Evolutionary conservation across 1,140 invertebrate genomes (phyloP).

Genomic region (Ceratina japonica): DNA sequence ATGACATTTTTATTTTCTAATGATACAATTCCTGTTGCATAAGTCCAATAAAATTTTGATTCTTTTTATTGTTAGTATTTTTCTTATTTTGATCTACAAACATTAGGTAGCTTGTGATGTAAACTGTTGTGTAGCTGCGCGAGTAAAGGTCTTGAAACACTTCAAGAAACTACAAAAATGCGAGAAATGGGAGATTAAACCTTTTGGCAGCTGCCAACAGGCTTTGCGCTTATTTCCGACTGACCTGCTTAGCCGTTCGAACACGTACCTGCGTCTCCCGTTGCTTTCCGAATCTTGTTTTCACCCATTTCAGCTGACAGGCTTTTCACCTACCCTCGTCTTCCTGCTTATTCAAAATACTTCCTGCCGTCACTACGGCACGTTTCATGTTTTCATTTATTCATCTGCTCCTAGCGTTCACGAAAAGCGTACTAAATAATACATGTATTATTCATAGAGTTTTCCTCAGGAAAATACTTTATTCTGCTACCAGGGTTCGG

Average conservation of each 20-base stretch:
- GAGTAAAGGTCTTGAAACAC: conserved; percentile 8
- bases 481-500: too few species aligned
- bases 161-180: conserved; percentile 59
- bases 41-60: too few species aligned
- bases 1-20: too few species aligned
- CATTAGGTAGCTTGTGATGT: neutral
- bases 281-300: conserved; percentile 58
- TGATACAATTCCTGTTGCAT: too few species aligned
- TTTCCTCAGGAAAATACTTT: too few species aligned
- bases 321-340: conserved; percentile 39
- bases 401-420: neutral
- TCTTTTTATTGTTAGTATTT: neutral
- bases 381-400: conserved; percentile 32
- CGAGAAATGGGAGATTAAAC: conserved; percentile 65
- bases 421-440: neutral
- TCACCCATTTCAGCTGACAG: conserved; percentile 55
- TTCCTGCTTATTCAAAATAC: conserved; percentile 61
- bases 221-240: conserved; percentile 73
- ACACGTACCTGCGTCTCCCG: conserved; percentile 56
- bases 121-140: neutral
- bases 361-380: conserved; percentile 38
- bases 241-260: conserved; percentile 69
- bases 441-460: neutral
- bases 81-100: neutral
- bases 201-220: conserved; percentile 68